These are phyloP conservation scores for Stictocephala bisonia DNA, from an alignment of 2,888 invertebrate species.

Conservation along the genomic window DNA sequence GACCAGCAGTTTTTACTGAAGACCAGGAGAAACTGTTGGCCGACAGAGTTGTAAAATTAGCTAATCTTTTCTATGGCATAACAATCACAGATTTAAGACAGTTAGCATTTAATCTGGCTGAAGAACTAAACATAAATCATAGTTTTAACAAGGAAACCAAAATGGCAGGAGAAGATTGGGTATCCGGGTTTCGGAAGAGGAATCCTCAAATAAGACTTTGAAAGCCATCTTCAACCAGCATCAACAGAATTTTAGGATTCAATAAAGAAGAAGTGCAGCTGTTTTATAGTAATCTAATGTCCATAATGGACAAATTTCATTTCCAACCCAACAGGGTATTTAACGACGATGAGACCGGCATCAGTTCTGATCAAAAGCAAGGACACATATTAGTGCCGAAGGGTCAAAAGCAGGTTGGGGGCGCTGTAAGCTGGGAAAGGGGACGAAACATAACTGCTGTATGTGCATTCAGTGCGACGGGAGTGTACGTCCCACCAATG, in stretches of 20 bases:
- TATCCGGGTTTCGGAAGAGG: constrained; percentile 22
- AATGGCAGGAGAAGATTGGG: constrained; percentile 45
- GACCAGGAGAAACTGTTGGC: constrained; percentile 18
- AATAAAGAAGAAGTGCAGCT: constrained; percentile 56
- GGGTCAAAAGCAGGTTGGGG: too few species aligned
- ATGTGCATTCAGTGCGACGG: constrained; percentile 64
- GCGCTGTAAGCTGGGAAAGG: constrained; percentile 63
- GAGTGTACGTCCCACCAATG: constrained; percentile 65
- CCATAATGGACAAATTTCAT: constrained; percentile 51
- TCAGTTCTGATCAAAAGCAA: constrained; percentile 62
- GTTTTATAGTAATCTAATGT: constrained; percentile 56
- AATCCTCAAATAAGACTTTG: constrained; percentile 52
- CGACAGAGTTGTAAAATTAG: neutral
- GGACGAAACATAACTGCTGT: constrained; percentile 62
- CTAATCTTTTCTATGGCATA: constrained; percentile 31
- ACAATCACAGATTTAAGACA: constrained; percentile 35
- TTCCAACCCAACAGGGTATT: constrained; percentile 59
- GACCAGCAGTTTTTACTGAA: neutral
- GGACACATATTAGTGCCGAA: constrained; percentile 63
- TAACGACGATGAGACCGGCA: constrained; percentile 65
- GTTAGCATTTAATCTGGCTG: constrained; percentile 35
- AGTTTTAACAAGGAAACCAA: constrained; percentile 34
- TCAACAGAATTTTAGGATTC: constrained; percentile 58
- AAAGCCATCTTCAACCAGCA: constrained; percentile 59
- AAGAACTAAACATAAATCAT: constrained; percentile 20